Percentiles rank a stretch among this genome's conserved stretches.
Evolutionary conservation across 2,797 vertebrate species (phyloP).

Genomic region (Lagorchestes hirsutus): DNA sequence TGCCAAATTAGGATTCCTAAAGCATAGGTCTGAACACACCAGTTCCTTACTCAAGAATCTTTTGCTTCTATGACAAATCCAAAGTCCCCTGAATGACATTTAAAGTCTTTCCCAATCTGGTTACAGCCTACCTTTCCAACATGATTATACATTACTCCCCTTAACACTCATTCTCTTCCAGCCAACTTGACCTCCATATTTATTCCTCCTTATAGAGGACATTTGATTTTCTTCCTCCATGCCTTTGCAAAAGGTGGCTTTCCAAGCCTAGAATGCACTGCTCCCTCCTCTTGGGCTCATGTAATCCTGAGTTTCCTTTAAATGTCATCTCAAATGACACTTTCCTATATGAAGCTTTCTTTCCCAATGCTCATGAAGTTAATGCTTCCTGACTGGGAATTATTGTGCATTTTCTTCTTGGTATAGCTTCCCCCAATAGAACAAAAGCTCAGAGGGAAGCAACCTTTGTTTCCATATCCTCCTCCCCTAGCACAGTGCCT

Average conservation of each 20-base stretch:
- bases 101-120: neutral
- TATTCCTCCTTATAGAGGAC: neutral
- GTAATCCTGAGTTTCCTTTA: neutral
- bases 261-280: neutral
- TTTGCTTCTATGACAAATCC: neutral
- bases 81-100: neutral
- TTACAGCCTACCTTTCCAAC: neutral
- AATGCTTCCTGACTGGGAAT: neutral
- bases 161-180: neutral
- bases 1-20: neutral
- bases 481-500: neutral
- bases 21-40: neutral
- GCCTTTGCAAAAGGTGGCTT: neutral
- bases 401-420: neutral
- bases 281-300: neutral
- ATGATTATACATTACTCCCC: neutral
- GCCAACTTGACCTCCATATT: neutral
- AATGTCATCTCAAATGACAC: neutral
- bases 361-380: neutral
- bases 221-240: neutral
- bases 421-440: neutral
- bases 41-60: neutral
- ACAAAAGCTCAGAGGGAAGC: neutral
- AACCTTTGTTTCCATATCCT: neutral
- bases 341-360: neutral